Conservation (phyloP, 2,113 vertebrate genomes). For the Melanotaenia duboulayi region DNA sequence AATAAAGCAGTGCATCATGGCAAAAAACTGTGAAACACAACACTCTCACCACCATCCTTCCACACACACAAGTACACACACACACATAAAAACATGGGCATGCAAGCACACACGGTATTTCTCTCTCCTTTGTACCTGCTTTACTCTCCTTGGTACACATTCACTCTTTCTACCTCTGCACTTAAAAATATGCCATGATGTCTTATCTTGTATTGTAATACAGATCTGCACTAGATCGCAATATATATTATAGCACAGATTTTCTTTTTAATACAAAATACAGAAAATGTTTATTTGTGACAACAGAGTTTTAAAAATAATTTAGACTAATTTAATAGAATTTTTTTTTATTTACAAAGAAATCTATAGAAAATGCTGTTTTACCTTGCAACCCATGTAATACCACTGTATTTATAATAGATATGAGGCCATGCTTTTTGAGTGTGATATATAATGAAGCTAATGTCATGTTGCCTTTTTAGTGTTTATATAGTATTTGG, state of each 20-base stretch:
- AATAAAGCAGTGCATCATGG: conserved; percentile 85
- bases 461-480: no score
- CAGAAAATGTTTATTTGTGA: background rate
- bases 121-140: conserved; percentile 61
- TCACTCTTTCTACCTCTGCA: conserved; percentile 52
- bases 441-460: no score
- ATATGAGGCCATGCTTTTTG: no score
- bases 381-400: no score
- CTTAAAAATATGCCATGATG: conserved; percentile 57
- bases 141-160: conserved; percentile 49
- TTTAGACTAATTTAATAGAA: no score
- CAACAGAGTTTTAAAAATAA: no score
- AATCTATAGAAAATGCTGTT: no score
- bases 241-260: background rate
- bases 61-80: conserved; percentile 54
- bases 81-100: conserved; percentile 21
- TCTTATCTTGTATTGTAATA: conserved; percentile 21
- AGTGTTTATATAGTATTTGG: no score
- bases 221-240: background rate
- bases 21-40: conserved; percentile 84
- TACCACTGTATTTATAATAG: no score
- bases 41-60: conserved; percentile 73
- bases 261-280: background rate
- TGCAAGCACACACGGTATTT: conserved; percentile 41
- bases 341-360: background rate